Conservation (phyloP, 2,888 invertebrate genomes). For the Noctua pronuba region DNA sequence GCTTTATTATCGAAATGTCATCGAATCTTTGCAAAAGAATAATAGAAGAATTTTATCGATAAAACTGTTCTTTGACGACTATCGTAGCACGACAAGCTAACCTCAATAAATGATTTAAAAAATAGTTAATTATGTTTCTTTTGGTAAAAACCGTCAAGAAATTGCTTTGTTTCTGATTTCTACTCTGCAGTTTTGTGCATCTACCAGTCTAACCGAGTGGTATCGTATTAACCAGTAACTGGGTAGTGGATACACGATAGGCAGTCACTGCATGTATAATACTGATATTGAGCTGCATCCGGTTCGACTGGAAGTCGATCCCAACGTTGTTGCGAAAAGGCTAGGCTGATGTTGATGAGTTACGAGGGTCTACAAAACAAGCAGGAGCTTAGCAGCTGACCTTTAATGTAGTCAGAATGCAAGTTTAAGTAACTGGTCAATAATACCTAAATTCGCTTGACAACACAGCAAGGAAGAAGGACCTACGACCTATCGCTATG, state of each 20-base stretch:
- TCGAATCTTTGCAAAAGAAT: slow-evolving; percentile 2
- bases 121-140: not conserved
- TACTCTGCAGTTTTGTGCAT: not conserved
- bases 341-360: not conserved
- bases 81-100: not conserved
- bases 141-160: not conserved
- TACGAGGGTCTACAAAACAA: not conserved
- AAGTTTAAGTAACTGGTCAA: not conserved
- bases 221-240: not conserved
- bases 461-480: not conserved
- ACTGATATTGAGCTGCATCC: not conserved
- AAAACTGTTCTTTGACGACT: not conserved
- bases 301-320: not conserved
- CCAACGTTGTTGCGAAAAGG: not conserved
- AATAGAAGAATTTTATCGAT: not conserved
- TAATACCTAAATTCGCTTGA: not conserved
- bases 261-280: not conserved
- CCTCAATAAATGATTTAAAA: too few species aligned
- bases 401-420: not conserved
- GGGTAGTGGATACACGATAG: too few species aligned
- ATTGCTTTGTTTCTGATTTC: not conserved
- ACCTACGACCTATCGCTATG: not conserved
- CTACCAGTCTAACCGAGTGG: not conserved
- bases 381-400: too few species aligned
- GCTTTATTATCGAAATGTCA: slow-evolving; percentile 28